These are phyloP conservation scores for Clepsis dumicolana DNA, from an alignment of 2,888 invertebrate genomes.

Conservation along the genomic window DNA sequence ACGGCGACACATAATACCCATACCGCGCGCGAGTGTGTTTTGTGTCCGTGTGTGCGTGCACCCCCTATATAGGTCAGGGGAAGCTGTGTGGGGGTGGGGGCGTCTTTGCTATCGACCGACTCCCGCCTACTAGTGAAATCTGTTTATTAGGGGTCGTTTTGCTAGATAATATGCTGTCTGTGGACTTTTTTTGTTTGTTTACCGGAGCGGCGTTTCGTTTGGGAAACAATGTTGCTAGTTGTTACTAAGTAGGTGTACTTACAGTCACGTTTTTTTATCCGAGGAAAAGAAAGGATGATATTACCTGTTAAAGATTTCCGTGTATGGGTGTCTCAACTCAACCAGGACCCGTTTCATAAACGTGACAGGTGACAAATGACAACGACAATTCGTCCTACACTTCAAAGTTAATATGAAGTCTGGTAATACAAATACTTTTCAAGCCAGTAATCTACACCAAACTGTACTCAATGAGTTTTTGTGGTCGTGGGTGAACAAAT, in stretches of 20 bases:
- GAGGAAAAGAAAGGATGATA: no score
- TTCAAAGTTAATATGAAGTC: no score
- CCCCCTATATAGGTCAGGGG: slow-evolving; percentile 73
- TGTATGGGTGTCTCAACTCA: no score
- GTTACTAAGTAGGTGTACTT: neutral
- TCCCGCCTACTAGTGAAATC: slow-evolving; percentile 46
- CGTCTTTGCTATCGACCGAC: slow-evolving; percentile 72
- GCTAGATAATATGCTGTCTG: slow-evolving; percentile 18
- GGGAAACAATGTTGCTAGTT: neutral
- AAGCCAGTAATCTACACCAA: no score
- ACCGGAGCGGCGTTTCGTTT: neutral
- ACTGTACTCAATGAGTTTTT: no score
- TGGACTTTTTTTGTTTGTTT: slow-evolving; percentile 12
- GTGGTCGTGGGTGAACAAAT: no score
- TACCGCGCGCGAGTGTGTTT: no score
- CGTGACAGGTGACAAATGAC: no score
- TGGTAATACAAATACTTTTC: no score
- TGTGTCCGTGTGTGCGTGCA: slow-evolving; percentile 53
- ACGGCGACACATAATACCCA: slow-evolving; percentile 22
- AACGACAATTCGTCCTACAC: no score
- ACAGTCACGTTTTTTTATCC: neutral
- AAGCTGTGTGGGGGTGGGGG: slow-evolving; percentile 66
- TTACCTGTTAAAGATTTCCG: no score
- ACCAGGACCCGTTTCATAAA: no score
- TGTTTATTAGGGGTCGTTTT: slow-evolving; percentile 32